Evolutionary conservation across 2,113 vertebrate species (phyloP).

Genomic region (Cebus imitator): DNA sequence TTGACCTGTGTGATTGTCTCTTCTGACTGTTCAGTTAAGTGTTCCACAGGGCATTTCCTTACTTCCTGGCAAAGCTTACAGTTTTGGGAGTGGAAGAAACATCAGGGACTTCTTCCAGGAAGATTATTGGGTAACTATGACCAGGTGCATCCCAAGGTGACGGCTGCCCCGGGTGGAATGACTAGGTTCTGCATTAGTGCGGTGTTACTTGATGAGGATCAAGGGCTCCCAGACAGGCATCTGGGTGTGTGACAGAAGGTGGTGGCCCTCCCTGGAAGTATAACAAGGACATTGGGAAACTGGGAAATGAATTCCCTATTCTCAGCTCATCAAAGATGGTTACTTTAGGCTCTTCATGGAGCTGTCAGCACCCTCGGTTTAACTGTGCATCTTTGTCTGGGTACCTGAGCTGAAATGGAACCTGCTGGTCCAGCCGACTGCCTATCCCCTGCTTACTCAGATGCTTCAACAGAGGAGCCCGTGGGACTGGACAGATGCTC

Average conservation of each 20-base stretch:
- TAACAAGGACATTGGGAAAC: neutral
- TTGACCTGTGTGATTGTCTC: conserved; percentile 3
- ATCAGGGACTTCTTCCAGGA: conserved; percentile 18
- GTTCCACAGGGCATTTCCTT: neutral
- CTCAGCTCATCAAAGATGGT: neutral
- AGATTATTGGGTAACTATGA: neutral
- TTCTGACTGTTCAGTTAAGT: neutral
- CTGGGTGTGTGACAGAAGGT: too few relatives aligned
- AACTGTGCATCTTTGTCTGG: neutral
- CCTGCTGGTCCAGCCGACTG: neutral
- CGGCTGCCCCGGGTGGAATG: neutral
- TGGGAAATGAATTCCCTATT: neutral
- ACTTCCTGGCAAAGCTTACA: conserved; percentile 41
- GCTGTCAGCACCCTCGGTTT: neutral
- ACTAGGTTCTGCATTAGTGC: rapidly evolving
- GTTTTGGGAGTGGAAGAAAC: neutral
- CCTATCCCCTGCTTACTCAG: neutral
- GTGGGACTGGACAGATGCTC: neutral
- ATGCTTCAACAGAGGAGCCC: too few relatives aligned
- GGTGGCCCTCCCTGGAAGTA: neutral
- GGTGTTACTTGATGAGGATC: rapidly evolving
- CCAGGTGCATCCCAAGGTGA: neutral
- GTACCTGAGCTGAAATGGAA: neutral
- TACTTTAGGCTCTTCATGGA: neutral
- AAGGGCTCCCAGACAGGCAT: neutral